These are phyloP conservation scores for Coptodon bakossiorum DNA, from an alignment of 2,113 vertebrate genomes.

Conservation along the genomic window DNA sequence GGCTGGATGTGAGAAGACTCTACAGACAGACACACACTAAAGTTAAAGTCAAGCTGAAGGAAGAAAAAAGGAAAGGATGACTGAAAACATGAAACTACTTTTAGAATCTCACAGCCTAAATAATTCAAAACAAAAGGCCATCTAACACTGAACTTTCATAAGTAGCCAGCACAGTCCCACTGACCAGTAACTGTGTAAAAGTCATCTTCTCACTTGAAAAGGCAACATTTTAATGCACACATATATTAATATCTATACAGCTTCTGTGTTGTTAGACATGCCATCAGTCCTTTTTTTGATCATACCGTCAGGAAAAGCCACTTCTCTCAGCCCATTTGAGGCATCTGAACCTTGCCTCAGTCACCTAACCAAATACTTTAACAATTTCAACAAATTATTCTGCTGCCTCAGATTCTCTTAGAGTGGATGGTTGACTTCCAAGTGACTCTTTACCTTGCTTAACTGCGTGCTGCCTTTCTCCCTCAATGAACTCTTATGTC, in stretches of 20 bases:
- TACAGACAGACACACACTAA: neutral
- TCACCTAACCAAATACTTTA: neutral
- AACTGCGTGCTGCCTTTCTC: neutral
- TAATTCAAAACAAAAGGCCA: neutral
- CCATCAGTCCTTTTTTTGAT: neutral
- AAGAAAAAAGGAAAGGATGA: neutral
- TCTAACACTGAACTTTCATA: neutral
- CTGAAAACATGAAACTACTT: neutral
- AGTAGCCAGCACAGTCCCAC: neutral
- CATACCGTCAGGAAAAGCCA: neutral
- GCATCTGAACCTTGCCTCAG: neutral
- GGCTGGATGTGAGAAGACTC: conserved; percentile 78
- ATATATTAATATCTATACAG: neutral
- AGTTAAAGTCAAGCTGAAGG: neutral
- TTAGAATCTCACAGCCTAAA: neutral
- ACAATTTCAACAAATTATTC: neutral
- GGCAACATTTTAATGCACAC: neutral
- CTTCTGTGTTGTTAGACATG: neutral
- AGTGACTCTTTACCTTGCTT: neutral
- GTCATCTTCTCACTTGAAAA: neutral
- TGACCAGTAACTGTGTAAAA: neutral
- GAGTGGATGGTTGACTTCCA: neutral
- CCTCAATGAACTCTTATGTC: neutral
- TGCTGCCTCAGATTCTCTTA: neutral
- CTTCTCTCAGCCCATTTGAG: neutral